Evolutionary conservation across 2,113 vertebrate species (phyloP).

Genomic region (Stegostoma tigrinum): DNA sequence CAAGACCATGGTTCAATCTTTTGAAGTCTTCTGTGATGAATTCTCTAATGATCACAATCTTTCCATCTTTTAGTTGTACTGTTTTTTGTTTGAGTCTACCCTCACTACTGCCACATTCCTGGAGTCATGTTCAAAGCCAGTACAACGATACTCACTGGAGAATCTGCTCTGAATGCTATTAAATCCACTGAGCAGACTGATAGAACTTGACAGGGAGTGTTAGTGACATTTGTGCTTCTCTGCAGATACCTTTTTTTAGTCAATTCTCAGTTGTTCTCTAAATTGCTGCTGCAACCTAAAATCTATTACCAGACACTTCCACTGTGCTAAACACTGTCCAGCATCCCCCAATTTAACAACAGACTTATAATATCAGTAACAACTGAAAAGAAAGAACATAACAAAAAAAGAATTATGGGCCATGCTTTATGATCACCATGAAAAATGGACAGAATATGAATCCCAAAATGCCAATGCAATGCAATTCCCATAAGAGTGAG

Average conservation of each 20-base stretch:
- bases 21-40: neutral
- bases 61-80: neutral
- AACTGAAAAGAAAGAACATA: neutral
- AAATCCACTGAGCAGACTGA: neutral
- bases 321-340: neutral
- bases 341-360: neutral
- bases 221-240: too few relatives aligned
- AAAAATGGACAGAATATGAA: neutral
- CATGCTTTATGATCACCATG: neutral
- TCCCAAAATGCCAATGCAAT: neutral
- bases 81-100: neutral
- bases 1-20: neutral
- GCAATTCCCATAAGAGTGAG: neutral
- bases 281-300: neutral
- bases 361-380: neutral
- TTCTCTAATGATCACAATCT: too few relatives aligned
- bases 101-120: neutral
- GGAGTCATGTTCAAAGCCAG: neutral
- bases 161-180: neutral
- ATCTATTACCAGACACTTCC: neutral
- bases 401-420: neutral
- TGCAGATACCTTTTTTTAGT: too few relatives aligned
- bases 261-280: neutral
- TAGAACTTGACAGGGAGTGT: too few relatives aligned
- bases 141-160: neutral